Evolutionary conservation across 2,888 invertebrate genomes (phyloP), one percentile per base, ranked within the genome.

Genomic region (Hyposoter didymator): DNA sequence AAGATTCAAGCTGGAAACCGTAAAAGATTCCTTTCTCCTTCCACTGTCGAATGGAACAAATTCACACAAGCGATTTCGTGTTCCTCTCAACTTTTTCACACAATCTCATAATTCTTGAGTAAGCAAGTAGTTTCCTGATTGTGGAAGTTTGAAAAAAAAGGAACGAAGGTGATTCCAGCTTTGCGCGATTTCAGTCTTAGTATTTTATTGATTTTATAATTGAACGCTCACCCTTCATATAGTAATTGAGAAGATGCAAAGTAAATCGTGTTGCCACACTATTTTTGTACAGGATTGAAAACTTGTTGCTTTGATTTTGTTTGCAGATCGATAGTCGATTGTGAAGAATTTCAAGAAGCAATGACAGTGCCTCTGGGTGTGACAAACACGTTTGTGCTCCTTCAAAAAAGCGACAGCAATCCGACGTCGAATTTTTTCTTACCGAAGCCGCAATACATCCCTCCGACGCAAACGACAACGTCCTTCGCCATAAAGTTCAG

Each of bases 361-460:
- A 90, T 94, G 84, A 90, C 90, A 10, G 67, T 87, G 22, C 93
- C 94, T 45, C 87, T 93, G 43, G 91, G 90, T 19, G 90, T 90
- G 10, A 94, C 94, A 47, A 94, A 94, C 66, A 93, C 94, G 6
- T 94, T 94, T 85, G 88, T 94, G 3, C 87, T 94, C 55, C 79
- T 94, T 28, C 90, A 92, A 69, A 93, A 94, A 79, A 92, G 88
- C 39, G 93, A 94, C 82, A 84, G 84, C 12, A 91, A 89, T 78
- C 76, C 87, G 3, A 82, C 89, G 6, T 93, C 94, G 0, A 91
- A 92, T 69, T 94, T 91, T 70, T 94, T 94, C 67, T 52, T 94
- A 52, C 93, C 91, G 0, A 94, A 93, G 79, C 93, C 94, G 0
- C 91, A 92, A 49, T 94, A 93, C 67, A 45, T 72, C 14, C 81